A percentile compares a stretch with the other conserved stretches of the same genome.
These are phyloP conservation scores for Recurvirostra avosetta DNA, from an alignment of 2,113 vertebrate species.

Conservation along the genomic window DNA sequence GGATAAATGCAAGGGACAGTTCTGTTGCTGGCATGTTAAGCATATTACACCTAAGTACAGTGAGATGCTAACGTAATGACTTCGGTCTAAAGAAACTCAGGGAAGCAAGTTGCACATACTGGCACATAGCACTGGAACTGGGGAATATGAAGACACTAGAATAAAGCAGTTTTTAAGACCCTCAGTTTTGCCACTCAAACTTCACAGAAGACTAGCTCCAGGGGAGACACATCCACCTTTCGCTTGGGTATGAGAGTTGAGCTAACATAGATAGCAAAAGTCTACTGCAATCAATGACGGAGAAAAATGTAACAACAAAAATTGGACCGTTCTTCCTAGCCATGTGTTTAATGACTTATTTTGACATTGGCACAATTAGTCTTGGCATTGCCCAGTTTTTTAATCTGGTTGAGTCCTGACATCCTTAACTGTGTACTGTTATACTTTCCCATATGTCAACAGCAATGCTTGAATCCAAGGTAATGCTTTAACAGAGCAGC, in stretches of 20 bases:
- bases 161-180: not conserved
- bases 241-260: not conserved
- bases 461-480: rapidly evolving
- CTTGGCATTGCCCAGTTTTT: not conserved
- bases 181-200: not conserved
- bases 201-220: not conserved
- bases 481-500: not conserved
- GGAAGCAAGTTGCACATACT: not conserved
- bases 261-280: not conserved
- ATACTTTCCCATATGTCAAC: not conserved
- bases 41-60: not conserved
- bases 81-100: not conserved
- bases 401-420: not conserved
- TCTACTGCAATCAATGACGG: not conserved
- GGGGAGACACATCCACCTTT: not conserved
- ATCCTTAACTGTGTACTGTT: not conserved
- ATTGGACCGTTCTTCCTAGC: rapidly evolving
- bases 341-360: not conserved
- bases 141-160: not conserved
- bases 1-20: not conserved
- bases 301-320: not conserved
- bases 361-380: not conserved
- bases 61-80: not conserved
- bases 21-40: not conserved
- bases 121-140: not conserved